Percentiles rank a stretch among this genome's conserved stretches.
Evolutionary conservation across 2,797 vertebrate species (phyloP).

Genomic region (Spea hammondii): DNA sequence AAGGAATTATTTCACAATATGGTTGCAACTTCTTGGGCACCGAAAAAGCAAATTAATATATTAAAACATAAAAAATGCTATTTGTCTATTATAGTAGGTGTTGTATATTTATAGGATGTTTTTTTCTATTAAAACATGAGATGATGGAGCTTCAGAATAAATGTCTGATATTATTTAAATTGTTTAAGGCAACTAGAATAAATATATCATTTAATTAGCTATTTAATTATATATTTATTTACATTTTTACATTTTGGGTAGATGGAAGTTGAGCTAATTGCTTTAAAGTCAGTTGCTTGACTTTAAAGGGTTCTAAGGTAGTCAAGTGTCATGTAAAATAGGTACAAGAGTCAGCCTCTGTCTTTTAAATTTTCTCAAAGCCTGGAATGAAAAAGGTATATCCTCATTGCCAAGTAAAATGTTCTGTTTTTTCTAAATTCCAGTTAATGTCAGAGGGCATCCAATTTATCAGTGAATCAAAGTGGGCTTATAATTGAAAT

Average conservation of each 20-base stretch:
- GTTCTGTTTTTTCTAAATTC: too few relatives aligned
- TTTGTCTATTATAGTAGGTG: conserved; percentile 18
- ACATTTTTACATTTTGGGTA: neutral
- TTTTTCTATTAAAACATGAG: conserved; percentile 37
- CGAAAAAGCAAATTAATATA: conserved; percentile 9
- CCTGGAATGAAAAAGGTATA: too few relatives aligned
- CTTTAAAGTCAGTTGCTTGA: too few relatives aligned
- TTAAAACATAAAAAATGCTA: neutral
- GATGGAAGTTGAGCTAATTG: neutral
- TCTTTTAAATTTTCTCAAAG: too few relatives aligned
- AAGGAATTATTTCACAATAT: conserved; percentile 3
- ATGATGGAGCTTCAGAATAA: conserved; percentile 13
- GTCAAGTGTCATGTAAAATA: too few relatives aligned
- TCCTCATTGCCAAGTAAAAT: too few relatives aligned
- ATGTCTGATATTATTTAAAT: conserved; percentile 13
- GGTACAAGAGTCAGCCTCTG: too few relatives aligned
- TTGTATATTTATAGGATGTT: conserved; percentile 17
- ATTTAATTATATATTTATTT: neutral
- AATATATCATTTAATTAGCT: neutral
- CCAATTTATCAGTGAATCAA: too few relatives aligned
- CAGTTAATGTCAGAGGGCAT: too few relatives aligned
- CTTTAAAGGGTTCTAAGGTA: too few relatives aligned
- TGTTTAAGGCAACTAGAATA: neutral
- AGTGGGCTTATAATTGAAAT: too few relatives aligned
- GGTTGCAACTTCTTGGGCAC: neutral